A percentile compares a stretch with the other conserved stretches of the same genome.
Evolutionary conservation across 2,888 invertebrate genomes (phyloP).

Genomic region (Galeopsomyia nigrocyanea): DNA sequence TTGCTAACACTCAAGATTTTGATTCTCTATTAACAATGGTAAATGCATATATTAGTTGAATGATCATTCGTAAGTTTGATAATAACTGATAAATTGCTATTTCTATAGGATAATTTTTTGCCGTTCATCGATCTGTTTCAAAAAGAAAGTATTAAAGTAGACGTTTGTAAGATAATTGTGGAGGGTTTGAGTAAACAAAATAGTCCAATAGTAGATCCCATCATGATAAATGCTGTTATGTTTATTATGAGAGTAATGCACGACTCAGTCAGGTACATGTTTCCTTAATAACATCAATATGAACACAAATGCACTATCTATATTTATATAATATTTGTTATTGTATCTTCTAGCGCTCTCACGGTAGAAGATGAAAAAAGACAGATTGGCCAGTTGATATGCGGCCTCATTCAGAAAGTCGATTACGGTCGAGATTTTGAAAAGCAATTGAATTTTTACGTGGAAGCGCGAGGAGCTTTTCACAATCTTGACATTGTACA

Average conservation of each 20-base stretch:
- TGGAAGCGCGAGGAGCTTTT: constrained; percentile 91
- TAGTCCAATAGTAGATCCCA: constrained; percentile 81
- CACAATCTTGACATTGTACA: constrained; percentile 92
- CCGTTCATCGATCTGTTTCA: constrained; percentile 92
- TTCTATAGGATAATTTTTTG: constrained; percentile 85
- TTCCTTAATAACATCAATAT: constrained; percentile 34
- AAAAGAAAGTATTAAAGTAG: constrained; percentile 84
- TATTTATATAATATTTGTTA: constrained; percentile 28
- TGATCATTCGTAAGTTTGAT: background rate
- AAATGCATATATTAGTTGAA: constrained; percentile 28
- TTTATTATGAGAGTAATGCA: constrained; percentile 91
- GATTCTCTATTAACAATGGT: constrained; percentile 87
- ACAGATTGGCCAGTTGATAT: constrained; percentile 87
- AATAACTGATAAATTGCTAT: constrained; percentile 5
- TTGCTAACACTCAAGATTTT: constrained; percentile 83
- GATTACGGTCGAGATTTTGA: constrained; percentile 90
- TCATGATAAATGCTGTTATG: constrained; percentile 90
- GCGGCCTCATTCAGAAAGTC: constrained; percentile 83
- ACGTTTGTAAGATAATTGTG: constrained; percentile 87
- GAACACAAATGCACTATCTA: constrained; percentile 8
- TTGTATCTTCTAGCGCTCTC: constrained; percentile 76
- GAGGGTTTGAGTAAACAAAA: constrained; percentile 72
- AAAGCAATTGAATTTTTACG: constrained; percentile 92
- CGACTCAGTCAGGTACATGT: constrained; percentile 89
- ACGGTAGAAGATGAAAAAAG: constrained; percentile 94